Evolutionary conservation across 2,888 invertebrate genomes (phyloP).

Genomic region (Drosophila tripunctata): DNA sequence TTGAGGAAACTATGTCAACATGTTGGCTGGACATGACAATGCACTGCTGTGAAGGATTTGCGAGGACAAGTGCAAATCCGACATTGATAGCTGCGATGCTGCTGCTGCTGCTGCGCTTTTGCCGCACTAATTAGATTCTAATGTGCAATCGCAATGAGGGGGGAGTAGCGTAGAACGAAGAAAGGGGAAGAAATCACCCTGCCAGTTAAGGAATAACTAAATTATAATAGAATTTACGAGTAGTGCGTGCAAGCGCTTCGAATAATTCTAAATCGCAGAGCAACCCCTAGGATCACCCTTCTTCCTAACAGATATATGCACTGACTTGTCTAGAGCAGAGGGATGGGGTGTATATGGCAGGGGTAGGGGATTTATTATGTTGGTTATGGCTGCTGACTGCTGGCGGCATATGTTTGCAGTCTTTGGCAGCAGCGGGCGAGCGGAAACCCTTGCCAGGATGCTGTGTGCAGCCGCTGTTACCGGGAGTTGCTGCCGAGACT

Average conservation of each 20-base stretch:
- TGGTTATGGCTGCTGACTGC: slow-evolving; percentile 59
- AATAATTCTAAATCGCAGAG: slow-evolving; percentile 54
- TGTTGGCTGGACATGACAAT: slow-evolving; percentile 74
- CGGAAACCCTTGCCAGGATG: slow-evolving; percentile 76
- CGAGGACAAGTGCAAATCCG: slow-evolving; percentile 65
- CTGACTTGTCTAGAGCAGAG: slow-evolving; percentile 10
- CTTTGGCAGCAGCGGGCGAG: slow-evolving; percentile 50
- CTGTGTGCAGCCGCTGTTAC: slow-evolving; percentile 68
- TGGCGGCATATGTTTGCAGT: slow-evolving; percentile 76
- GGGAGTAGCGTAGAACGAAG: slow-evolving; percentile 20
- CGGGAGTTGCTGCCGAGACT: slow-evolving; percentile 5
- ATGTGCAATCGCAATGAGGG: slow-evolving; percentile 55
- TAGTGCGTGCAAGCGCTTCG: slow-evolving; percentile 55
- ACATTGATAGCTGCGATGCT: slow-evolving; percentile 59
- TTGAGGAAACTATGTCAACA: slow-evolving; percentile 55
- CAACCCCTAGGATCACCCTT: slow-evolving; percentile 48
- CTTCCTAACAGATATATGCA: slow-evolving; percentile 46
- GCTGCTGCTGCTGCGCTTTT: slow-evolving; percentile 53
- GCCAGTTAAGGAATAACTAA: slow-evolving; percentile 64
- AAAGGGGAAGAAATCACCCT: slow-evolving; percentile 32
- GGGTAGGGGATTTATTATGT: slow-evolving; percentile 50
- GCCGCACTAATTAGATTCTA: slow-evolving; percentile 79
- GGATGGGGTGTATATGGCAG: not conserved
- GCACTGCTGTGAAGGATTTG: slow-evolving; percentile 66
- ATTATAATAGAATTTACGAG: slow-evolving; percentile 78